Base-by-base conservation (phyloP, 53 echinoderm and acorn worm species). In the Holothuria scabra region DNA sequence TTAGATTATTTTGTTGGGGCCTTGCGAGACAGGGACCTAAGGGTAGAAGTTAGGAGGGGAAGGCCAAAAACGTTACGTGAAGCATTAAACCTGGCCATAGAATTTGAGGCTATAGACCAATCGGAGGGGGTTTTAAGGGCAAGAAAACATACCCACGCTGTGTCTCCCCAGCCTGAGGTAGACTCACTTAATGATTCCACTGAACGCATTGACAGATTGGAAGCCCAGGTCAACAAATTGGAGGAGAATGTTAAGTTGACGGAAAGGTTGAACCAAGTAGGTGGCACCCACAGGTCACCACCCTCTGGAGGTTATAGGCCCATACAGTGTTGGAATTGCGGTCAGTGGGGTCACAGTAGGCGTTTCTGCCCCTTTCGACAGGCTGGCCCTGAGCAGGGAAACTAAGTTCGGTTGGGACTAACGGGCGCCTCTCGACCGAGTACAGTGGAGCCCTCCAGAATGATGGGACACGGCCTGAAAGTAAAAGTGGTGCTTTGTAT, bases 1-100 rank as follows among this genome's bases (percentile, higher is more conserved):
- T 44, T 81, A 29, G 81, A 81, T 81, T 81, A 35, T 38, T 81
- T 81, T n/a, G 61, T 81, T 37, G 28, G 44, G 16, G 63, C 81
- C 20, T 37, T 62, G 10, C 37, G 46, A 34, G 37, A 81, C 13
- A 12, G 81, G 20, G 81, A 38, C 18, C 22, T 60, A 60, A 81
- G 81, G 28, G 46, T 62, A 60, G 81, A 41, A 20, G 64, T 81
- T n/a, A 23, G 81, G 24, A 14, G 81, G 62, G n/a, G 81, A 18
- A 28, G 23, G 21, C 81, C 64, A 20, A 81, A 81, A 23, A 63
- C 38, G 0, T 81, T 81, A 34, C 4, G 26, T 31, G 81, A 81
- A 28, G 62, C 81, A 34, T 62, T 81, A 9, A 63, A 35, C 19
- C 28, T 79, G 31, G 80, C 59, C 4, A 34, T 58, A 59, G 59